A percentile compares a stretch with the other conserved stretches of the same genome.
phyloP scores from a whole-genome alignment of 2,888 invertebrate species.

The Anaspis maculata region DNA sequence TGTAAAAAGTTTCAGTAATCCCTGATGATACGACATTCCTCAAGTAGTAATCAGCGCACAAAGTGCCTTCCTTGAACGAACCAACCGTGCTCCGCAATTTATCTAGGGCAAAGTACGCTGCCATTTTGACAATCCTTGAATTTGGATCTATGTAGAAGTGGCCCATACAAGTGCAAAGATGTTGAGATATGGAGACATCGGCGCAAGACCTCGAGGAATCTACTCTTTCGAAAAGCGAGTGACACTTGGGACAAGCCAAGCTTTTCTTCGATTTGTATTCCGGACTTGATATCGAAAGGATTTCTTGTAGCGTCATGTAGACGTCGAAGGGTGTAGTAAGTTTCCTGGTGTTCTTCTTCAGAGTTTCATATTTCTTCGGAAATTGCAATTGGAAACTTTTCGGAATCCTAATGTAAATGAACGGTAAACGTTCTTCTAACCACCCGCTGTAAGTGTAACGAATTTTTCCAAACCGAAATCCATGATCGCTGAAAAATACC shows the following conservation, averaged over 20 bases:
- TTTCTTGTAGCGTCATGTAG: conserved; percentile 61
- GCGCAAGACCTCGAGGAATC: conserved; percentile 54
- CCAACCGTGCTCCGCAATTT: conserved; percentile 18
- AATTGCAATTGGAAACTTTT: conserved; percentile 49
- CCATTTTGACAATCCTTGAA: conserved; percentile 46
- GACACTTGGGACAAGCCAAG: conserved; percentile 56
- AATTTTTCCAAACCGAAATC: conserved; percentile 65
- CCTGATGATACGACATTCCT: conserved; percentile 24
- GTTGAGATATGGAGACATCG: conserved; percentile 58
- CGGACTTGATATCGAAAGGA: conserved; percentile 47
- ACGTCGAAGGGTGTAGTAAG: conserved; percentile 70
- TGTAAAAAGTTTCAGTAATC: conserved; percentile 17
- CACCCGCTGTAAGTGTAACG: conserved; percentile 62
- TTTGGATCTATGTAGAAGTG: conserved; percentile 43
- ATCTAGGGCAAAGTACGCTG: conserved; percentile 45
- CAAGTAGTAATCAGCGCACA: conserved; percentile 25
- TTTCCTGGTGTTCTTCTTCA: conserved; percentile 55
- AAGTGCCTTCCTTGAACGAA: conserved; percentile 14
- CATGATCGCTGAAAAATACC: conserved; percentile 72
- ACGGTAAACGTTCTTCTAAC: conserved; percentile 71
- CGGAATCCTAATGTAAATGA: conserved; percentile 63
- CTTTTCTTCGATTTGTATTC: conserved; percentile 30
- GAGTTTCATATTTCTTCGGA: conserved; percentile 48
- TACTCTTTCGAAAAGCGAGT: conserved; percentile 55
- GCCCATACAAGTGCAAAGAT: conserved; percentile 68